Evolutionary conservation across 2,113 vertebrate genomes (phyloP).

Genomic region (Urocolius indicus): DNA sequence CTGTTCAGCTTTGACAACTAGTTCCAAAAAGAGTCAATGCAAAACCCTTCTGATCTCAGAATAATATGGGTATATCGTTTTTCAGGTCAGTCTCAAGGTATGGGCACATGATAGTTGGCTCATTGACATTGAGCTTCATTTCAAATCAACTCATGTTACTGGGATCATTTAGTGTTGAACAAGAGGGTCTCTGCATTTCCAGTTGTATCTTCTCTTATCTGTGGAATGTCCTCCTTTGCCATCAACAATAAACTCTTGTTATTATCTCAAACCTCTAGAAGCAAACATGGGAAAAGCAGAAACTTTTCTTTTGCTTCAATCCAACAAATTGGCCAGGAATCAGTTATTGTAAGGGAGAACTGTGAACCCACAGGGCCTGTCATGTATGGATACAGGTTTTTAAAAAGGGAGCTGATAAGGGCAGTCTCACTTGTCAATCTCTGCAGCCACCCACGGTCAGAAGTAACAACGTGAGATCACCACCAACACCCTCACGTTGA

Average conservation of each 20-base stretch:
- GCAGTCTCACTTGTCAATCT: not conserved
- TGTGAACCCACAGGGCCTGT: not conserved
- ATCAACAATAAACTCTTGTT: not conserved
- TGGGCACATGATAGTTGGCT: accelerated
- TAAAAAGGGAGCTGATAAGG: not conserved
- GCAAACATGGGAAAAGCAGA: not conserved
- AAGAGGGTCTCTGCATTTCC: not conserved
- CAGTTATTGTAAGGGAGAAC: not conserved
- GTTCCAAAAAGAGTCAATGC: not conserved
- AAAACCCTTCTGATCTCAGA: not conserved
- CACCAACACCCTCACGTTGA: not conserved
- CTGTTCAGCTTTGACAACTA: not conserved
- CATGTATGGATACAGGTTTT: not conserved
- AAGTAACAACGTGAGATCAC: not conserved
- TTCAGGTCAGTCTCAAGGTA: not conserved
- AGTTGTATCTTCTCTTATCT: not conserved
- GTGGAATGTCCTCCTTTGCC: not conserved
- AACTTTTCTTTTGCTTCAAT: not conserved
- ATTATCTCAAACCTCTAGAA: not conserved
- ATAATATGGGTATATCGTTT: not conserved
- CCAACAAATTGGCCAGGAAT: not conserved
- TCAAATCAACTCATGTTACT: not conserved
- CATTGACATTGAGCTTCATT: not conserved
- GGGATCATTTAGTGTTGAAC: not conserved
- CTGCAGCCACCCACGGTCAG: not conserved